Base-by-base conservation (phyloP, 2,797 vertebrate species). In the Chloroceryle inda region DNA sequence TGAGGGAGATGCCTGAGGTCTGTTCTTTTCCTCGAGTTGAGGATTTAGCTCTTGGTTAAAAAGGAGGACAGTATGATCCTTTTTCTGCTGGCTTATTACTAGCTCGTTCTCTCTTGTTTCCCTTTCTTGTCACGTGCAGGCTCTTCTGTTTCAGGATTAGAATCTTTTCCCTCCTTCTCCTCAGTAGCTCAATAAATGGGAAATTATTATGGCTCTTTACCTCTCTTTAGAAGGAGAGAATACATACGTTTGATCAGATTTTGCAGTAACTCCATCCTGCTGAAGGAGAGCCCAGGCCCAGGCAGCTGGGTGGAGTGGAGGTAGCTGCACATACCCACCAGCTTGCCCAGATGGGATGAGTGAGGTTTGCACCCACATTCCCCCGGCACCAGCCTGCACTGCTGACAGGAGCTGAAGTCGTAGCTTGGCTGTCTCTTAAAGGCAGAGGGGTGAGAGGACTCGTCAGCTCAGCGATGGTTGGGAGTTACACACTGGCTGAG, bases 81-180 rank as follows among this genome's bases (percentile, higher is more conserved):
- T 79, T 80, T 81, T 33, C 68, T 91, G 50, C 45, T 63, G 58
- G 35, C 9, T 81, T 79, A 44, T 63, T 79, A n/a, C 59, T 67
- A 22, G 75, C 71, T 88, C 22, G 0, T 17, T 73, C 80, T 68
- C 35, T 50, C 68, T 94, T 2, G 2, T 86, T 96, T 96, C 58
- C 49, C 84, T 93, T 94, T 92, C 92, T 96, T 68, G 75, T 89
- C 94, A 95, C 13, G 14, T 61, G 38, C 84, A 80, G 53, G 52
- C 85, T 88, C 50, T 95, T 92, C 83, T 94, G 61, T 92, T 85
- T 94, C 88, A 91, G 64, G 78, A 89, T 96, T 92, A 92, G 68
- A 88, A 89, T 94, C 56, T 93, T 75, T 62, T 83, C 45, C 40
- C 27, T 88, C 50, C 61, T 87, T 79, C 63, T 92, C 40, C 44